Evolutionary conservation across 1,140 invertebrate species (phyloP).

Genomic region (Cydia pomonella): DNA sequence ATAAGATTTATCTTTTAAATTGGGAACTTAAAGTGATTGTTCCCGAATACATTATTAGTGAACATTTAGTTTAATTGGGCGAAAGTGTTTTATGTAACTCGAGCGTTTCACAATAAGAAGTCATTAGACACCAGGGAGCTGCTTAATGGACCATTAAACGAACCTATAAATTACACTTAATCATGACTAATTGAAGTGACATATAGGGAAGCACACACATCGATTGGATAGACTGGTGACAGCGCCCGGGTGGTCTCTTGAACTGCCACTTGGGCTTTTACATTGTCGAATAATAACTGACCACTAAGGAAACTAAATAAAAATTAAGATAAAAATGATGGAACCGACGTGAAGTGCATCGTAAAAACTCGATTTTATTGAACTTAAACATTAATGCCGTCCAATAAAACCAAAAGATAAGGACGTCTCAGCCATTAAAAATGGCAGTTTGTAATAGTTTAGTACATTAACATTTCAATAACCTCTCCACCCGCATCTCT

Average conservation of each 20-base stretch:
- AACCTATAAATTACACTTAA: constrained; percentile 76
- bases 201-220: constrained; percentile 57
- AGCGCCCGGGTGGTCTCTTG: constrained; percentile 68
- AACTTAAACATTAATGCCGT: constrained; percentile 46
- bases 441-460: constrained; percentile 19
- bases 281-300: constrained; percentile 54
- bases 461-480: constrained; percentile 24
- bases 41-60: constrained; percentile 59
- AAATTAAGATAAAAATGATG: constrained; percentile 62
- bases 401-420: constrained; percentile 47
- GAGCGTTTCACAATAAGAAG: constrained; percentile 67
- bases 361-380: constrained; percentile 51
- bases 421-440: constrained; percentile 27
- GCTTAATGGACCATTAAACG: constrained; percentile 75
- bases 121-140: constrained; percentile 67
- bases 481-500: constrained; percentile 38
- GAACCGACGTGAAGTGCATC: constrained; percentile 49
- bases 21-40: constrained; percentile 31
- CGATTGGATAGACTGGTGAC: constrained; percentile 47
- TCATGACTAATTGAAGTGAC: constrained; percentile 75
- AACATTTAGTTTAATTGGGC: constrained; percentile 58
- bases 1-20: background rate
- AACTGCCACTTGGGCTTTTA: constrained; percentile 52
- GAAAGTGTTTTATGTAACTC: constrained; percentile 71
- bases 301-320: constrained; percentile 57